These are phyloP conservation scores for Bombus impatiens DNA, from an alignment of 1,140 invertebrate genomes.

Conservation along the genomic window DNA sequence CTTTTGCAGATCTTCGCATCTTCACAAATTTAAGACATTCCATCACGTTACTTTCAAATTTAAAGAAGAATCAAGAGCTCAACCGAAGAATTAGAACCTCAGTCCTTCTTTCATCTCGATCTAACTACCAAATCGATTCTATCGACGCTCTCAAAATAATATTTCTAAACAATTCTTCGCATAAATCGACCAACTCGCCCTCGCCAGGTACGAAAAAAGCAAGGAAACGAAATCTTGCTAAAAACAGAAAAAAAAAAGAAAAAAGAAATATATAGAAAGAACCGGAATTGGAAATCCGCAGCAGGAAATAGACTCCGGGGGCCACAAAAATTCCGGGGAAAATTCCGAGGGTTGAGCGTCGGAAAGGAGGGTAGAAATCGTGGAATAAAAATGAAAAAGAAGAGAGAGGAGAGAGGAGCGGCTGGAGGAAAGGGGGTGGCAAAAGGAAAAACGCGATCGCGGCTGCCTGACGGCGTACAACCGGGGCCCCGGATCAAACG, in stretches of 20 bases:
- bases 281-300: neutral
- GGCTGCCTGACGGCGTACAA: conserved; percentile 9
- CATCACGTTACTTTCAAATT: too few relatives aligned
- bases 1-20: too few relatives aligned
- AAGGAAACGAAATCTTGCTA: neutral
- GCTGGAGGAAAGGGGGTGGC: neutral
- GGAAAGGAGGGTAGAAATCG: neutral
- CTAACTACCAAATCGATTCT: neutral
- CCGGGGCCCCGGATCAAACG: conserved; percentile 44
- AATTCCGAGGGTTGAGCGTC: neutral
- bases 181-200: neutral
- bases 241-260: too few relatives aligned
- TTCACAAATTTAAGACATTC: too few relatives aligned
- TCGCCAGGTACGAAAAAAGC: neutral
- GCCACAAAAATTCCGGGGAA: neutral
- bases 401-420: neutral
- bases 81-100: neutral
- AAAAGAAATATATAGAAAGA: neutral
- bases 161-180: neutral
- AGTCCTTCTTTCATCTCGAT: neutral
- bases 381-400: neutral
- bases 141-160: neutral
- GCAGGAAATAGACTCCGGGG: conserved; percentile 3
- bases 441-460: conserved; percentile 6
- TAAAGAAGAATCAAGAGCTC: too few relatives aligned